Evolutionary conservation across 2,113 vertebrate genomes (phyloP), one percentile per base, ranked within the genome.

Genomic region (Rana temporaria): DNA sequence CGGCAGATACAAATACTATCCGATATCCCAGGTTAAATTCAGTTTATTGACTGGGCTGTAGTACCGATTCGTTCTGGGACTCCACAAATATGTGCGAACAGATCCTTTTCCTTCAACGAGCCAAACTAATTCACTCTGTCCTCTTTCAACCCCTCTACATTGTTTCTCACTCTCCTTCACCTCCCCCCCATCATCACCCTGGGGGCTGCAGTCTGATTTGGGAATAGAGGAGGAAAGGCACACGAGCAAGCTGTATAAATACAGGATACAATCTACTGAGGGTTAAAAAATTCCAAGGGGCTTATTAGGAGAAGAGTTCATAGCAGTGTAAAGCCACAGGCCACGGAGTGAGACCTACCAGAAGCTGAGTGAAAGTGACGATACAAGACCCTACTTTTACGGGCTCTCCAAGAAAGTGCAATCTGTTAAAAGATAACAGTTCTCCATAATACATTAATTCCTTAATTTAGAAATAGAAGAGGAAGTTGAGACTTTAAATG

Each of bases 211-310:
- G 72, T 30, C n/a, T 76, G 71, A 38, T 83, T 83, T 83, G 12
- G 12, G 22, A 17, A 48, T 66, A 70, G 80, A 72, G 81, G 81
- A 83, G 81, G 81, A 76, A 48, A 59, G 38, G 66, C 60, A 68
- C 72, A 59, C 22, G 63, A 62, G 20, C 71, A 83, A 83, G 72
- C 72, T 83, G 71, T 76, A 83, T 83, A 83, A 83, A 76, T 68
- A 83, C 71, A 59, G 20, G 30, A 76, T 65, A 68, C 17, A 42
- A 19, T 73, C 69, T 66, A 65, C 19, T 34, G 62, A n/a, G 59
- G 62, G 19, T 30, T 30, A 30, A 30, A 64, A 48, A 48, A 48
- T 48, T 65, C 48, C 48, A 63, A 42, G 22, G 66, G 62, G 32
- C 18, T 34, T 68, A 32, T 67, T 26, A 63, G 60, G 62, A 73